Conservation (phyloP, 2,113 vertebrate species). For the Catharus bicknelli region DNA sequence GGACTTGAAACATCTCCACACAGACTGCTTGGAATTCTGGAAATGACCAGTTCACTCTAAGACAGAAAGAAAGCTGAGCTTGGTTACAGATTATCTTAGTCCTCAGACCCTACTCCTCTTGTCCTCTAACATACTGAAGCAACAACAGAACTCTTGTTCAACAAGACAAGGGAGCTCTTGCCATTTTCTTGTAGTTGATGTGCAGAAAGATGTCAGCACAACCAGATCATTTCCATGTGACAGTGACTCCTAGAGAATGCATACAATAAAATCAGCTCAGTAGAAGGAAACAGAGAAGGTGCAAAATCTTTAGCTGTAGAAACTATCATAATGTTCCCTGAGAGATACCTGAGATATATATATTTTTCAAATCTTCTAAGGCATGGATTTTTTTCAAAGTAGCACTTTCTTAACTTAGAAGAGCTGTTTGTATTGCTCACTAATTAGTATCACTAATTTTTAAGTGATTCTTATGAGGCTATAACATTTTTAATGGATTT, state of each 20-base stretch:
- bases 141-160: not conserved
- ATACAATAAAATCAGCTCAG: not conserved
- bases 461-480: not conserved
- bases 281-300: not conserved
- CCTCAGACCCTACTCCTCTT: not conserved
- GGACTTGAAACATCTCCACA: not conserved
- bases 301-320: constrained; percentile 4
- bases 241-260: not conserved
- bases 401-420: not conserved
- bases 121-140: not conserved
- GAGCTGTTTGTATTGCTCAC: not conserved
- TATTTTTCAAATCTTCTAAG: not conserved
- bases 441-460: not conserved
- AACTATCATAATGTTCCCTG: not conserved
- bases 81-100: not conserved
- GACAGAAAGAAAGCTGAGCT: not conserved
- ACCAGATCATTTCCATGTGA: not conserved
- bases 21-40: not conserved
- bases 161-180: not conserved
- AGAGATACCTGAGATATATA: not conserved
- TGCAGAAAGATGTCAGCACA: not conserved
- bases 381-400: not conserved
- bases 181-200: not conserved
- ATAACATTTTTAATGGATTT: not conserved
- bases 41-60: not conserved